These are phyloP conservation scores for Tyrannus savana DNA, from an alignment of 2,113 vertebrate species.

Conservation along the genomic window DNA sequence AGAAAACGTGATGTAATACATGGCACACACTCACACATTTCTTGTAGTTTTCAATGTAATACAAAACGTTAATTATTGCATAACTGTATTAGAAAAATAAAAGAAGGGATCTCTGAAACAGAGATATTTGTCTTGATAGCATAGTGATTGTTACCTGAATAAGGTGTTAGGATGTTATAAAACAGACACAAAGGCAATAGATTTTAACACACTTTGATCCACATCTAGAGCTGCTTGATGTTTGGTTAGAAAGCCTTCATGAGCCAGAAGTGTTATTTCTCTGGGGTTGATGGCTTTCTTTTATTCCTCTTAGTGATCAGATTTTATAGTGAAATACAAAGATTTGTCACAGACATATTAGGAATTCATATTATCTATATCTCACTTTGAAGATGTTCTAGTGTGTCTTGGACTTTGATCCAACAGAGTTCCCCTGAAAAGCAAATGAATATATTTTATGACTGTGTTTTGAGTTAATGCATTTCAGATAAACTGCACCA, in stretches of 20 bases:
- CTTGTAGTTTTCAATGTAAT: background rate
- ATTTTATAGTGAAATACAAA: background rate
- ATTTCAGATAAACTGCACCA: background rate
- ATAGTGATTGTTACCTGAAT: background rate
- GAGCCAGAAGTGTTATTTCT: slow-evolving; percentile 1
- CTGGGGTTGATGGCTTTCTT: background rate
- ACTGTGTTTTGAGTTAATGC: background rate
- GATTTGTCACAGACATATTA: background rate
- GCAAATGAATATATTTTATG: background rate
- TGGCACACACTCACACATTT: fast-evolving
- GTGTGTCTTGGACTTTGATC: background rate
- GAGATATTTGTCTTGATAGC: background rate
- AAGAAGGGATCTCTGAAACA: background rate
- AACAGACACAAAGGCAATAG: background rate
- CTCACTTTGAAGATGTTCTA: background rate
- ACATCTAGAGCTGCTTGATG: background rate
- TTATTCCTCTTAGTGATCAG: background rate
- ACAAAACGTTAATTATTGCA: background rate
- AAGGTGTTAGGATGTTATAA: background rate
- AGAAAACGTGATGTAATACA: background rate
- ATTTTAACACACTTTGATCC: background rate
- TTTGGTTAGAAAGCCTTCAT: slow-evolving; percentile 12
- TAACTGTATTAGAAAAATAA: background rate
- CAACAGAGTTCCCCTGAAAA: background rate
- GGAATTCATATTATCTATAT: background rate